These are phyloP conservation scores for Hemithea aestivaria DNA, from an alignment of 2,888 invertebrate species.

Conservation along the genomic window DNA sequence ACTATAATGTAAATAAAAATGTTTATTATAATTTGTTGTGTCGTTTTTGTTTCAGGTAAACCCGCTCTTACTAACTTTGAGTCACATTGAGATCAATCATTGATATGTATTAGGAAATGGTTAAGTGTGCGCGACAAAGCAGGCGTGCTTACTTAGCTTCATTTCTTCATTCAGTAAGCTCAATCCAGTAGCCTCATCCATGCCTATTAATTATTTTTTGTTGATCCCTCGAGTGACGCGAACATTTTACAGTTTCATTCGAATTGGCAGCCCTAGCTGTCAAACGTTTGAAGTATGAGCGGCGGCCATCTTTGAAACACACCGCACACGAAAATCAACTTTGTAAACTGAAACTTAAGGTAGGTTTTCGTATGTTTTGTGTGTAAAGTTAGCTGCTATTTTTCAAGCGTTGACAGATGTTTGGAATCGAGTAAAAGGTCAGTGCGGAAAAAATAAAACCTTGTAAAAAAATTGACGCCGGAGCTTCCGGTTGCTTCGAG, in stretches of 20 bases:
- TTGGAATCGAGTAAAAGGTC: slow-evolving; percentile 32
- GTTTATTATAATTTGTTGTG: too few species aligned
- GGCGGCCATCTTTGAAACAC: slow-evolving; percentile 27
- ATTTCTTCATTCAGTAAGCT: too few species aligned
- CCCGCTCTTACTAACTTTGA: too few species aligned
- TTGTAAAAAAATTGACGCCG: slow-evolving; percentile 25
- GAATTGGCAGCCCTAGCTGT: slow-evolving; percentile 53
- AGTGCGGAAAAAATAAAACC: slow-evolving; percentile 19
- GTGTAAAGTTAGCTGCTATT: slow-evolving; percentile 27
- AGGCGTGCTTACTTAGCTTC: too few species aligned
- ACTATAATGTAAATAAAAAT: too few species aligned
- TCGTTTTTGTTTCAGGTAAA: too few species aligned
- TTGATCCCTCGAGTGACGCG: slow-evolving; percentile 53
- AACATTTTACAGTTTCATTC: slow-evolving; percentile 55
- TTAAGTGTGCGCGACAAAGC: too few species aligned
- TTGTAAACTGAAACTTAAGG: slow-evolving; percentile 16
- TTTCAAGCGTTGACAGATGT: slow-evolving; percentile 37
- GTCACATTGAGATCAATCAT: too few species aligned
- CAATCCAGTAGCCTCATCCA: too few species aligned
- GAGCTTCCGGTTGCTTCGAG: slow-evolving; percentile 20
- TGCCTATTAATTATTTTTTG: slow-evolving; percentile 74
- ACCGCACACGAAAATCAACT: too few species aligned
- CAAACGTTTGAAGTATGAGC: slow-evolving; percentile 31
- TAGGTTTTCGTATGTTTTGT: slow-evolving; percentile 5
- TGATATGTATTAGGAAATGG: too few species aligned